Percentiles rank a stretch among this genome's conserved stretches.
These are phyloP conservation scores for Dryas iulia DNA, from an alignment of 1,140 invertebrate species.

Conservation along the genomic window DNA sequence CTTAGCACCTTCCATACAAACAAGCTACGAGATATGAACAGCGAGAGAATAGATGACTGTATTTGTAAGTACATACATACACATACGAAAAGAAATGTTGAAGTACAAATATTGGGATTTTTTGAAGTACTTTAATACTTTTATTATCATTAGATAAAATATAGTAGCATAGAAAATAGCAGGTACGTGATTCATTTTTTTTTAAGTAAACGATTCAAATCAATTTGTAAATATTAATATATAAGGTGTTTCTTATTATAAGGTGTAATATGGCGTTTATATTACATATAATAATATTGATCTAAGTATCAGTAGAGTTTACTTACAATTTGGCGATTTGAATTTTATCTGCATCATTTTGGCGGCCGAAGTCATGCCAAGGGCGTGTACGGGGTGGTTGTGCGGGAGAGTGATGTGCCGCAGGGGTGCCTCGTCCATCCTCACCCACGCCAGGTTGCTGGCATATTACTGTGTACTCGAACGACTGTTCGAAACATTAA, in stretches of 20 bases:
- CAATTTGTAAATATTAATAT: too few species aligned
- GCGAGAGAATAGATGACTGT: background rate
- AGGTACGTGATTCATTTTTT: too few species aligned
- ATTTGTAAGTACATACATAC: background rate
- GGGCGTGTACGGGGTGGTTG: constrained; percentile 87
- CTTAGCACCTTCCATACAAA: constrained; percentile 56
- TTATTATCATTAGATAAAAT: background rate
- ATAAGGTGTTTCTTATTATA: too few species aligned
- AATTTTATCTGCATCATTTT: constrained; percentile 96
- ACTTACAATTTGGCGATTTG: constrained; percentile 99
- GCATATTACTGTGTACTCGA: constrained; percentile 93
- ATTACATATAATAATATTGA: too few species aligned
- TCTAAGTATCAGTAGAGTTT: too few species aligned
- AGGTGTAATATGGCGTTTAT: too few species aligned
- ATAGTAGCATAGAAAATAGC: too few species aligned
- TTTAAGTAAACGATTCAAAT: too few species aligned
- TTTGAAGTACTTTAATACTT: background rate
- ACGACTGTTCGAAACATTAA: constrained; percentile 82
- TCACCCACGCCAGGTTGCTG: constrained; percentile 81
- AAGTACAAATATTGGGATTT: background rate
- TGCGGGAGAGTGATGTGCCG: constrained; percentile 82
- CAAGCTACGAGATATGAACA: constrained; percentile 7
- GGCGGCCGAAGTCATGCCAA: constrained; percentile 95
- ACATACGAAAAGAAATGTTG: background rate
- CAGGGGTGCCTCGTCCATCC: constrained; percentile 83